A percentile compares a stretch with the other conserved stretches of the same genome.
Conservation (phyloP, 2,113 vertebrate genomes). For the Dermatemys mawii region DNA sequence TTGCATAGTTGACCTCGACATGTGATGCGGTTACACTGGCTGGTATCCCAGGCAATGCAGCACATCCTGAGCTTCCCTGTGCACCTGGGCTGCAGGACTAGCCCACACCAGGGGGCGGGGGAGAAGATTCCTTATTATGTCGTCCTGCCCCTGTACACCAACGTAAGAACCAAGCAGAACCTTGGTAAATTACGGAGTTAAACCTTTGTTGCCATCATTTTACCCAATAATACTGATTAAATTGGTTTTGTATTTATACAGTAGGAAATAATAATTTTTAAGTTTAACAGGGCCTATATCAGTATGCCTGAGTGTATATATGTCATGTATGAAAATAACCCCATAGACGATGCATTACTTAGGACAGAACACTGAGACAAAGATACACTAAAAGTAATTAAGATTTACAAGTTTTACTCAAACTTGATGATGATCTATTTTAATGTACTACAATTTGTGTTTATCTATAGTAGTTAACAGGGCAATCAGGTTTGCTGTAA, state of each 20-base stretch:
- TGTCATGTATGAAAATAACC: fast-evolving
- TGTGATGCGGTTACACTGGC: too few relatives aligned
- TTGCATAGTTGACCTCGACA: fast-evolving
- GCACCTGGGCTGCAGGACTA: background rate
- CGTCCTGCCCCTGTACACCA: fast-evolving
- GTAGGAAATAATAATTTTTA: background rate
- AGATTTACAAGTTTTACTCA: too few relatives aligned
- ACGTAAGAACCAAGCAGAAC: background rate
- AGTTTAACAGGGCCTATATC: background rate
- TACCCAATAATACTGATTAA: fast-evolving
- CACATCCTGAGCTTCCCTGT: background rate
- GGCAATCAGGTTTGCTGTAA: background rate
- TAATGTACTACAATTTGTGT: background rate
- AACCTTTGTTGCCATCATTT: background rate
- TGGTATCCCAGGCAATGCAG: fast-evolving
- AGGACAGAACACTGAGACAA: background rate
- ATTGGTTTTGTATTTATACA: background rate
- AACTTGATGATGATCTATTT: background rate
- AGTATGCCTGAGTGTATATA: background rate
- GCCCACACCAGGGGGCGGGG: fast-evolving
- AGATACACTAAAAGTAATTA: background rate
- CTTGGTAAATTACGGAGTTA: background rate
- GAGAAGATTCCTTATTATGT: background rate
- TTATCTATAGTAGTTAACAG: background rate
- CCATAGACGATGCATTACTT: background rate